Evolutionary conservation across 2,888 invertebrate species (phyloP).

Genomic region (Acholoe squamosa): DNA sequence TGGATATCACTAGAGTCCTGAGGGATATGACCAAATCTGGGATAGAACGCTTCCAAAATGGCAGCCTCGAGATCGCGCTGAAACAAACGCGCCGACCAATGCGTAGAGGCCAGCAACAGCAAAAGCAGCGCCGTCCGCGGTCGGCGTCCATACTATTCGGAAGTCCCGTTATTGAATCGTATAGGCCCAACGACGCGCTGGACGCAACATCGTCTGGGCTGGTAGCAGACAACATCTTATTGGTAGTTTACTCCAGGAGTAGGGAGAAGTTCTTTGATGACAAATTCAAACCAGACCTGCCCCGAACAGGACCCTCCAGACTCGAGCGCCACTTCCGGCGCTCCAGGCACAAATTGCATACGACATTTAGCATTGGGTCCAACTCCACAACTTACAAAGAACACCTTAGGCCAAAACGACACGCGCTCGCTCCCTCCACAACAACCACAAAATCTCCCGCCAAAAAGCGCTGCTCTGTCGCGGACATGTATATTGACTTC

Average conservation of each 20-base stretch:
- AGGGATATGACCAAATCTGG: background rate
- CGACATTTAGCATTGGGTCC: background rate
- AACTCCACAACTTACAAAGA: no score
- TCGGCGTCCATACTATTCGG: background rate
- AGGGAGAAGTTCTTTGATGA: background rate
- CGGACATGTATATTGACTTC: conserved; percentile 80
- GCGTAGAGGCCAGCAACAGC: background rate
- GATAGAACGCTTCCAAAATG: conserved; percentile 5
- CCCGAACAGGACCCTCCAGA: background rate
- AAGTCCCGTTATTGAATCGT: background rate
- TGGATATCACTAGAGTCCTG: conserved; percentile 20
- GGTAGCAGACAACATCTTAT: background rate
- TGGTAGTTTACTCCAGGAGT: conserved; percentile 27
- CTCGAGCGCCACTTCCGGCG: background rate
- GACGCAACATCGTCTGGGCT: background rate
- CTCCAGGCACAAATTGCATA: background rate
- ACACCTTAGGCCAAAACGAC: background rate
- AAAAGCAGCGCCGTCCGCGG: conserved; percentile 29
- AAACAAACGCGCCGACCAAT: background rate
- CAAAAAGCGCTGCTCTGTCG: conserved; percentile 66
- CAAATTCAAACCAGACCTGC: background rate
- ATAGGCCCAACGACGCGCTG: background rate
- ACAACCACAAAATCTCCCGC: background rate
- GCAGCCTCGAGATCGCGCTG: conserved; percentile 37
- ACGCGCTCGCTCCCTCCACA: background rate